Evolutionary conservation across 2,113 vertebrate genomes (phyloP).

Genomic region (Neomonachus schauinslandi): DNA sequence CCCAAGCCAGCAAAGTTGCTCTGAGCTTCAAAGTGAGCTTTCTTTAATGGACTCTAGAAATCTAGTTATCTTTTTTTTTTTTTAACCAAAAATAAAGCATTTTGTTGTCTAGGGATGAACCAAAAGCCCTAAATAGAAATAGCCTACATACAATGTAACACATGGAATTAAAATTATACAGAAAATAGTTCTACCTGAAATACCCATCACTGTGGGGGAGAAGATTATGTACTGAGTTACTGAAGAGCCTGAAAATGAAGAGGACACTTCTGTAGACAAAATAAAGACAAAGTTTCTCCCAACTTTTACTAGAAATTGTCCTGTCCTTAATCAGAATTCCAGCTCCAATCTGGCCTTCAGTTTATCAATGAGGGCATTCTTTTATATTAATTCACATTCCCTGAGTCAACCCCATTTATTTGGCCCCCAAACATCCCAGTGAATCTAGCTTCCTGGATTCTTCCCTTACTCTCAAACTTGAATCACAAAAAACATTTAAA

Average conservation of each 20-base stretch:
- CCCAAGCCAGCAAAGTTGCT: slow-evolving; percentile 2
- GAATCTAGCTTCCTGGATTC: neutral
- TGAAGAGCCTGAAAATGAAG: neutral
- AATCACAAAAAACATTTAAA: slow-evolving; percentile 4
- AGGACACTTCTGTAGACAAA: neutral
- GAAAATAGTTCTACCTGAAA: neutral
- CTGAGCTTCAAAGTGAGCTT: slow-evolving; percentile 26
- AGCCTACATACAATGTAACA: neutral
- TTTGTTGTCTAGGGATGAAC: slow-evolving; percentile 24
- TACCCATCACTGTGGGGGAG: neutral
- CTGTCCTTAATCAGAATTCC: neutral
- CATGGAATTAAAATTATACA: slow-evolving; percentile 25
- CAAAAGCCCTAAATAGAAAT: neutral
- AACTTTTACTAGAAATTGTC: neutral
- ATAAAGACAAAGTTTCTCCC: neutral
- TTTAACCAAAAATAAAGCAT: neutral
- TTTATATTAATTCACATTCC: slow-evolving; percentile 2
- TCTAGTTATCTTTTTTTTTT: neutral
- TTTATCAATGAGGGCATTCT: neutral
- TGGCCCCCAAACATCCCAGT: neutral
- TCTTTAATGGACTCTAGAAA: neutral
- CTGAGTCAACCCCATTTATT: slow-evolving; percentile 29
- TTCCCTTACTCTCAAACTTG: neutral
- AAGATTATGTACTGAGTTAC: neutral
- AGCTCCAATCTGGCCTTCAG: neutral